Conservation (phyloP, 1,140 invertebrate species). For the Subanguina moxae region DNA sequence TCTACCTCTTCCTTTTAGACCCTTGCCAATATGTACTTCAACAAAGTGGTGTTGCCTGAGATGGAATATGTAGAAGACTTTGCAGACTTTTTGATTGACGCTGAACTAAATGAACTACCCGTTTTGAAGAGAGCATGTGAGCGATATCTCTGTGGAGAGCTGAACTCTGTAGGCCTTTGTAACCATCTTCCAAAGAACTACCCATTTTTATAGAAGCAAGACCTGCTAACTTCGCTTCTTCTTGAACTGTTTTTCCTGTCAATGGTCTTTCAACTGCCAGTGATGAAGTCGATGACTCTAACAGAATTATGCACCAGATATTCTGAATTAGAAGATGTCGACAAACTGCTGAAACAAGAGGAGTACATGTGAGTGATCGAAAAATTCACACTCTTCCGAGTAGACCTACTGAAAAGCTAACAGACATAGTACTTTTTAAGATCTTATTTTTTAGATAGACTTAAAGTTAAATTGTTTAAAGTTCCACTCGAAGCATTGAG, state of each 20-base stretch:
- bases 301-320: slow-evolving; percentile 47
- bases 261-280: slow-evolving; percentile 56
- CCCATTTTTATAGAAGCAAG: slow-evolving; percentile 52
- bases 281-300: slow-evolving; percentile 59
- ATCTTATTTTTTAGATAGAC: no score
- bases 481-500: no score
- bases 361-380: slow-evolving; percentile 55
- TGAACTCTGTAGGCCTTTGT: slow-evolving; percentile 46
- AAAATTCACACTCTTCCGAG: no score
- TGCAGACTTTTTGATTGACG: slow-evolving; percentile 57
- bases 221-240: slow-evolving; percentile 52
- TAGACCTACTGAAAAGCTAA: no score
- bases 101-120: slow-evolving; percentile 56
- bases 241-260: slow-evolving; percentile 55
- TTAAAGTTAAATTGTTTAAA: no score
- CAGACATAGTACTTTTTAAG: no score
- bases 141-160: slow-evolving; percentile 54
- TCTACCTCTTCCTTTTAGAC: slow-evolving; percentile 36
- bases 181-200: background rate
- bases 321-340: slow-evolving; percentile 46
- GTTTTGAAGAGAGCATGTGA: slow-evolving; percentile 57
- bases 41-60: slow-evolving; percentile 52
- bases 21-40: slow-evolving; percentile 58
- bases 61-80: slow-evolving; percentile 59
- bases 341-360: slow-evolving; percentile 51